A percentile compares a stretch with the other conserved stretches of the same genome.
These are phyloP conservation scores for Protaetia brevitarsis DNA, from an alignment of 1,140 invertebrate genomes.

Conservation along the genomic window DNA sequence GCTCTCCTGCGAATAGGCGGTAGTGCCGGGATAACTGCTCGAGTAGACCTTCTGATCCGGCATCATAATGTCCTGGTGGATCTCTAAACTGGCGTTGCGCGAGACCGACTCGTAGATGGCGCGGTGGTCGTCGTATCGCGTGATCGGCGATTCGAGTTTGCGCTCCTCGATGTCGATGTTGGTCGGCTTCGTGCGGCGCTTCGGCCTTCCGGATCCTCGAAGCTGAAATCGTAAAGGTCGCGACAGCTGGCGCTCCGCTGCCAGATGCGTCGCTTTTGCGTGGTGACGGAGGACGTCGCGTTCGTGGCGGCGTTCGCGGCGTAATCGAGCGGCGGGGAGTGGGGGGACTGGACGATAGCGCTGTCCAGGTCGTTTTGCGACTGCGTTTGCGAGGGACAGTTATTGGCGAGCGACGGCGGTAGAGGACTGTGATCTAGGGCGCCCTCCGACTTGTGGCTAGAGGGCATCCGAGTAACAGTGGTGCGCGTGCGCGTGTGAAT, in stretches of 20 bases:
- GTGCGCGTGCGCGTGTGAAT: slow-evolving; percentile 37
- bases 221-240: slow-evolving; percentile 70
- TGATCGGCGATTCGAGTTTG: slow-evolving; percentile 68
- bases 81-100: slow-evolving; percentile 58
- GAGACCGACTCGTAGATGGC: slow-evolving; percentile 58
- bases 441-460: slow-evolving; percentile 46
- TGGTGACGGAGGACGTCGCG: background rate
- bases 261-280: slow-evolving; percentile 56
- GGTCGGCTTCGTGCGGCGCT: slow-evolving; percentile 49
- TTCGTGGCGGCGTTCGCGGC: background rate
- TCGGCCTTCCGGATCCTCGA: slow-evolving; percentile 65
- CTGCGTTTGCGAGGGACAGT: slow-evolving; percentile 45
- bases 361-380: slow-evolving; percentile 43
- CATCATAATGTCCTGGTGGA: slow-evolving; percentile 56
- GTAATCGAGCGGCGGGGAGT: background rate
- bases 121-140: slow-evolving; percentile 69
- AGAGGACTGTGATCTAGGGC: slow-evolving; percentile 35
- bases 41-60: slow-evolving; percentile 67
- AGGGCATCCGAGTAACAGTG: slow-evolving; percentile 46
- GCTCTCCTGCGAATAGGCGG: slow-evolving; percentile 60
- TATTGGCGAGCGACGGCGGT: slow-evolving; percentile 37
- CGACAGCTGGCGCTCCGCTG: slow-evolving; percentile 76
- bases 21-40: slow-evolving; percentile 79
- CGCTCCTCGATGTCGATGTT: slow-evolving; percentile 47
- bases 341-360: slow-evolving; percentile 46